These are phyloP conservation scores for Danaus plexippus DNA, from an alignment of 1,140 invertebrate species.

Conservation along the genomic window DNA sequence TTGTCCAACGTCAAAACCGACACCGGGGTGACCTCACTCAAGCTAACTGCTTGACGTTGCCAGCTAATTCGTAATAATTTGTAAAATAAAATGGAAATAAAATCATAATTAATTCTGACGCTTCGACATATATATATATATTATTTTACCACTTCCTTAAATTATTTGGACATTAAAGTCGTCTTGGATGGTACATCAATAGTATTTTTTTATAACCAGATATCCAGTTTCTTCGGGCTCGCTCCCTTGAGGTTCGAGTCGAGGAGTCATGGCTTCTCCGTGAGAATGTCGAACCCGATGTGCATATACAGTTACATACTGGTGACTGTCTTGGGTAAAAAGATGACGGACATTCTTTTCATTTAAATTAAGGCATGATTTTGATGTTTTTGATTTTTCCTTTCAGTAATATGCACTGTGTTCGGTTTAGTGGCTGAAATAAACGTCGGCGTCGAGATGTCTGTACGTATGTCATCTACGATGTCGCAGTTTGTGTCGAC, in stretches of 20 bases:
- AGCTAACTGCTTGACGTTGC: too few relatives aligned
- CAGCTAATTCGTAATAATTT: too few relatives aligned
- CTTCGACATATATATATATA: too few relatives aligned
- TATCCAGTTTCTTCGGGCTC: constrained; percentile 60
- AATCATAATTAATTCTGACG: too few relatives aligned
- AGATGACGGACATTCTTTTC: constrained; percentile 1
- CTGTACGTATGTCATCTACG: constrained; percentile 58
- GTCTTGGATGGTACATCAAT: too few relatives aligned
- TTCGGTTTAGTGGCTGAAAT: constrained; percentile 58
- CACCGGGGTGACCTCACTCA: too few relatives aligned
- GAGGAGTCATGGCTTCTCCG: constrained; percentile 36
- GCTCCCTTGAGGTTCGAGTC: constrained; percentile 58
- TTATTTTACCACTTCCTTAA: too few relatives aligned
- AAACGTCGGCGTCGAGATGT: constrained; percentile 43
- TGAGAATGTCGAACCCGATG: constrained; percentile 50
- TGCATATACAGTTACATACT: constrained; percentile 60
- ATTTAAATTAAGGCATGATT: too few relatives aligned
- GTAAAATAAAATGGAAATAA: too few relatives aligned
- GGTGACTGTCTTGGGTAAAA: constrained; percentile 51
- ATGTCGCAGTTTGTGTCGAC: constrained; percentile 63
- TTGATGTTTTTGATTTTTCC: background rate
- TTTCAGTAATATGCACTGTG: constrained; percentile 51
- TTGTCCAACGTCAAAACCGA: too few relatives aligned
- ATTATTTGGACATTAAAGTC: too few relatives aligned
- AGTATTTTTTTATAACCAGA: constrained; percentile 27